Base-by-base conservation (phyloP, 2,888 invertebrate species). In the Reticulitermes lucifugus region DNA sequence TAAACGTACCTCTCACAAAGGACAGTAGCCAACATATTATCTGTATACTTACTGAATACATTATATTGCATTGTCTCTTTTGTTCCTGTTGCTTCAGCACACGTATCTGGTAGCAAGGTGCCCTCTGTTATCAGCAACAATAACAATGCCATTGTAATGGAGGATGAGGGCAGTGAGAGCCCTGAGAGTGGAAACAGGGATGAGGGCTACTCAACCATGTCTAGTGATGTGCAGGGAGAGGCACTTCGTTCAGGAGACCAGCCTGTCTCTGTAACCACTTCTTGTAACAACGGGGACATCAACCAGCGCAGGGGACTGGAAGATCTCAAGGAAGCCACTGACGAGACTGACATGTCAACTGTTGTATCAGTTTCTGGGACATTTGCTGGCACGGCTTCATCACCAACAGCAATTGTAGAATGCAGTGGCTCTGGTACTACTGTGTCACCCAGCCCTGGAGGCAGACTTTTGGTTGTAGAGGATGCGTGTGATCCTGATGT, bases 131-230 rank as follows among this genome's bases (percentile, higher is more conserved):
- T 79, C 71, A n/a, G 9, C 79, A 65, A 65, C 29, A 86, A 84
- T 51, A 85, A 84, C 60, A 84, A 81, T 21, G 60, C 81, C 25
- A 35, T 81, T 10, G 60, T 60, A 5, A 82, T 94, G 94, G 94
- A 94, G 86, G 94, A 94, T 88, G 95, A 94, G 51, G 95, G 94
- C 22, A 95, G 94, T 87, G 95, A 95, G 89, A 95, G 95, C 86
- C 95, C 95, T 0, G 95, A 95, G 89, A 95, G 95, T 88, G 95
- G 95, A 73, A 95, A 95, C 88, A 93, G 95, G 88, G 96, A 96
- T 91, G 96, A 96, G 90, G 96, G 96, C 29, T 96, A 96, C 90
- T 96, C 96, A 86, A 96, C 96, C 7, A 96, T 96, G 96, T 96
- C 96, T 21, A 95, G 95, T 87, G 96, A 96, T 89, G 95, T 96